Base-by-base conservation (phyloP, 2,888 invertebrate species). In the Drosophila austrosaltans region DNA sequence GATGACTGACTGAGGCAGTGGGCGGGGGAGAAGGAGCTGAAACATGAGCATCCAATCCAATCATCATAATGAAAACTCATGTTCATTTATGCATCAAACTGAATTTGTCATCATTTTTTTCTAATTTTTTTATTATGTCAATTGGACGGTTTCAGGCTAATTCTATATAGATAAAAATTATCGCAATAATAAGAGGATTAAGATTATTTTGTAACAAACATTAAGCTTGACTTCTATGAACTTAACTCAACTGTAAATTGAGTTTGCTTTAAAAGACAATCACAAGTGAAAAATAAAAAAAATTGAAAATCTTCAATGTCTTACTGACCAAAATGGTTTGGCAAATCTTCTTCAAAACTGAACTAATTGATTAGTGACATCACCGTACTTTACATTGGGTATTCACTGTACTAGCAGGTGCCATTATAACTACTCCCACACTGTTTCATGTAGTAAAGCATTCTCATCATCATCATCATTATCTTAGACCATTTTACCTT, bases 1-100 rank as follows among this genome's bases (percentile, higher is more conserved):
- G 10, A 48, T 22, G 39, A 57, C 57, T 53, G 53, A 39, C 22
- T 53, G 28, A 12, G 28, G 12, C 5, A 2, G 48, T 5, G 6
- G 28, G n/a, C 28, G 16, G 28, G 32, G 28, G 10, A 53, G 39
- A n/a, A 39, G 25, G 22, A 3, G 48, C 12, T 12, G 28, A 53
- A 48, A 16, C n/a, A 20, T 59, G 22, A 32, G 30, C 22, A n/a
- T 66, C 61, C 44, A 68, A 39, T 60, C 36, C 36, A 36, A 36
- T 36, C 10, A 36, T 36, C 28, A 59, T 63, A n/a, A 56, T 53
- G 32, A 36, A 70, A 74, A 54, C 62, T 60, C 12, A 8, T 62
- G 82, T 69, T 78, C 73, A 88, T 83, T 88, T 88, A 75, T 83
- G 75, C 81, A 58, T 56, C 58, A 48, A 61, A 36, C 36, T 57